Base-by-base conservation (phyloP, 2,113 vertebrate species). In the Spermophilus dauricus region DNA sequence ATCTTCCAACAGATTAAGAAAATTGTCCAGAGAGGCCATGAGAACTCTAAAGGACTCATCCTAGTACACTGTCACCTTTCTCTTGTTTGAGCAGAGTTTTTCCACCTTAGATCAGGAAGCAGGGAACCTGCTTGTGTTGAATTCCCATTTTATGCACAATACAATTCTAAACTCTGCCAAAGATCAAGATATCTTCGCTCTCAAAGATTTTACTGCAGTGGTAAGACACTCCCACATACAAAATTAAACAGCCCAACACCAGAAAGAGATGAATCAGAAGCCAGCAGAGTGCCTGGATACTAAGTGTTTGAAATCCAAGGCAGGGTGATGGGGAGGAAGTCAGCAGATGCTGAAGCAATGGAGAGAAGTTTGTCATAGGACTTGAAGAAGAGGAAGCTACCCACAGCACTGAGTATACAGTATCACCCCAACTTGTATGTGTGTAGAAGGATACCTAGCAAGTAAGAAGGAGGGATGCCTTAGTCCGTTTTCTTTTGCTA, bases 261-360 rank as follows among this genome's bases (percentile, higher is more conserved):
- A 30, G 73, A 90, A 73, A 97, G 28, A 91, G 63, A 80, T 70
- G 61, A 20, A 48, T 81, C 67, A 86, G 77, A 96, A 91, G 34
- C 14, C 75, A 87, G 11, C 7, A 86, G 81, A 39, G 51, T 65
- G 4, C 30, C n/a, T 22, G 22, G 72, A 48, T 61, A 22, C 67
- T 39, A 85, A 88, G 89, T 56, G 37, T 86, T 82, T 84, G 34
- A 75, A 58, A 58, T 84, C 61, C 42, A 53, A 58, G 48, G 28
- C 18, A 80, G 76, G 28, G 12, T 28, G n/a, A 39, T 9, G 20
- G 39, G 20, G 67, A 61, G 10, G 56, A 51, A 22, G 69, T 53
- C 9, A 45, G 7, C 16, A 22, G 58, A 34, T 69, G 70, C 63
- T 89, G 78, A 75, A 69, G 37, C 32, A 45, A 4, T 37, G 30